These are phyloP conservation scores for Drosophila quinaria DNA, from an alignment of 2,888 invertebrate species.

Conservation along the genomic window DNA sequence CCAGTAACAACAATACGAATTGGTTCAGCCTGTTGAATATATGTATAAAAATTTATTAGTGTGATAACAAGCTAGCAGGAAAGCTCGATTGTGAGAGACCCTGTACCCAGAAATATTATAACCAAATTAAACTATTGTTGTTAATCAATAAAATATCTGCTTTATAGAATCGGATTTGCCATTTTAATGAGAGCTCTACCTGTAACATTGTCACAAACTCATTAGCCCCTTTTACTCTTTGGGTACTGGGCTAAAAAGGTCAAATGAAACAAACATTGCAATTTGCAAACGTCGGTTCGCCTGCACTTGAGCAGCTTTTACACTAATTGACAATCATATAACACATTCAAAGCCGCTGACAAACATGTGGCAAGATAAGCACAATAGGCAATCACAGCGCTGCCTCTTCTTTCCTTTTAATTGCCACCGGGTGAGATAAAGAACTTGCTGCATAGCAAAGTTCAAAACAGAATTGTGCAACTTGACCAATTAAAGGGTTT, in stretches of 20 bases:
- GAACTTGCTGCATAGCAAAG: slow-evolving; percentile 12
- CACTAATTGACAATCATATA: slow-evolving; percentile 16
- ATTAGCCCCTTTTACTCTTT: neutral
- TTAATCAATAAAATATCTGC: neutral
- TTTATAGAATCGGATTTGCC: neutral
- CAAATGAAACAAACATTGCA: neutral
- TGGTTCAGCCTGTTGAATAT: slow-evolving; percentile 89
- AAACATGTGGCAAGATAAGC: slow-evolving; percentile 12
- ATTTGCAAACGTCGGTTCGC: neutral
- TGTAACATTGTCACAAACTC: neutral
- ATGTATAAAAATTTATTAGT: neutral
- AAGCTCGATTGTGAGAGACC: neutral
- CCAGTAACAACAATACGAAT: slow-evolving; percentile 98
- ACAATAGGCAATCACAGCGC: slow-evolving; percentile 17
- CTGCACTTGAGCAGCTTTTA: slow-evolving; percentile 2
- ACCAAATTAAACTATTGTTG: neutral
- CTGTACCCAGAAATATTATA: neutral
- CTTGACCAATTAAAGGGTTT: neutral
- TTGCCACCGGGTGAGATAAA: slow-evolving; percentile 10
- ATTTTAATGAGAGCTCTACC: neutral
- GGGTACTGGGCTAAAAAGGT: neutral
- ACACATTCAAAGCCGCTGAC: neutral
- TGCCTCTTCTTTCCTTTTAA: slow-evolving; percentile 7
- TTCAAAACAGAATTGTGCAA: slow-evolving; percentile 15
- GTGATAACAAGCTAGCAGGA: neutral